Percentiles rank a stretch among this genome's conserved stretches.
These are phyloP conservation scores for Tuta absoluta DNA, from an alignment of 2,888 invertebrate species.

Conservation along the genomic window DNA sequence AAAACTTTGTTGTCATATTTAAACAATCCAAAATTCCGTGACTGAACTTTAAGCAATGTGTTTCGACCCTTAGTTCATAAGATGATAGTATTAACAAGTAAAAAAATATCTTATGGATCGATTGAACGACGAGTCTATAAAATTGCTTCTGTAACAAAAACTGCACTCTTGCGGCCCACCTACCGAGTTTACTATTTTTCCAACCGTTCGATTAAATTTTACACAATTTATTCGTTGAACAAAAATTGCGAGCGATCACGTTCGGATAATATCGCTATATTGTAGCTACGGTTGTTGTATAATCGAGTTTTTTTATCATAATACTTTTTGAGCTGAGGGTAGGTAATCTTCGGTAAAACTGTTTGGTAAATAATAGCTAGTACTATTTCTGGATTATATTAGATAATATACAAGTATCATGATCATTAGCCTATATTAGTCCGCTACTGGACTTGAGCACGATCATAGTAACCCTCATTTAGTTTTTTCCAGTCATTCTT, in stretches of 20 bases:
- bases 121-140: neutral
- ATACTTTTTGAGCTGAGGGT: neutral
- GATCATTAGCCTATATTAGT: no score
- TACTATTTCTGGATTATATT: neutral
- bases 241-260: slow-evolving; percentile 15
- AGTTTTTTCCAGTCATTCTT: no score
- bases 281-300: slow-evolving; percentile 22
- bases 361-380: neutral
- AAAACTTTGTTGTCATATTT: no score
- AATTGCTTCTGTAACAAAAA: slow-evolving; percentile 1
- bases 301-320: slow-evolving; percentile 19
- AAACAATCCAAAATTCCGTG: no score
- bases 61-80: no score
- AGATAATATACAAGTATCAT: neutral
- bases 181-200: neutral
- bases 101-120: no score
- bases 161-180: neutral
- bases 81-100: no score
- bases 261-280: slow-evolving; percentile 18
- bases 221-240: slow-evolving; percentile 15
- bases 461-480: no score
- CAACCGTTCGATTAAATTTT: slow-evolving; percentile 5
- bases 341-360: neutral
- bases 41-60: no score
- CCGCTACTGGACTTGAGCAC: no score